Base-by-base conservation (phyloP, 2,888 invertebrate species). In the Diaprepes abbreviatus region DNA sequence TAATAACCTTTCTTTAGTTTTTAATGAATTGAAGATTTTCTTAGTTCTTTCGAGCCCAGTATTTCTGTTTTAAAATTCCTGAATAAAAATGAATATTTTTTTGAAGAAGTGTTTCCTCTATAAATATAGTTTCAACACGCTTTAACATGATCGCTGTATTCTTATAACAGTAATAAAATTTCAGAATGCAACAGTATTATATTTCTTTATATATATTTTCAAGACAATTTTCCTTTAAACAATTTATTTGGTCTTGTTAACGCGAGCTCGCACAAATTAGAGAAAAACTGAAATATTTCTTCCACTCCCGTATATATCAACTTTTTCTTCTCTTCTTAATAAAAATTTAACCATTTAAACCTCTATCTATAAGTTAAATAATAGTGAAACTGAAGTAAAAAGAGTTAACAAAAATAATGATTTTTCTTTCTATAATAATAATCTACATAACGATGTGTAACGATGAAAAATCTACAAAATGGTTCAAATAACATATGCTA, bases 251-350 rank as follows among this genome's bases (percentile, higher is more conserved):
- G 58, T 58, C 58, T 43, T 31, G 5, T 58, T 10, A 16, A 55
- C 5, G 17, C 58, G 19, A 54, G 36, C 19, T 54, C 21, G 48
- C 28, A 28, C 36, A 57, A 59, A 60, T 54, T 54, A 63, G 63
- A 54, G 63, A 63, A 63, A 63, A 63, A 63, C 63, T 28, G 36
- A 63, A 63, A 63, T 45, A 59, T 59, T 45, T 59, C 38, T 38
- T 50, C 12, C 12, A 12, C 16, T 50, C 48, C 16, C 14, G 14
- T n/a, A 50, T 50, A 50, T 28, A 9, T 35, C 35, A 35, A 35
- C 35, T n/a, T 35, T 35, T n/a, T 10, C n/a, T 19, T 50, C 24
- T 48, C 48, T 24, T n/a, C 24, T n/a, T n/a, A n/a, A 43, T 3
- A 38, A 38, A 38, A 24, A 24, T 19, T 57, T 57, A 24, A 28